Evolutionary conservation across 2,797 vertebrate genomes (phyloP).

Genomic region (Danio aesculapii): DNA sequence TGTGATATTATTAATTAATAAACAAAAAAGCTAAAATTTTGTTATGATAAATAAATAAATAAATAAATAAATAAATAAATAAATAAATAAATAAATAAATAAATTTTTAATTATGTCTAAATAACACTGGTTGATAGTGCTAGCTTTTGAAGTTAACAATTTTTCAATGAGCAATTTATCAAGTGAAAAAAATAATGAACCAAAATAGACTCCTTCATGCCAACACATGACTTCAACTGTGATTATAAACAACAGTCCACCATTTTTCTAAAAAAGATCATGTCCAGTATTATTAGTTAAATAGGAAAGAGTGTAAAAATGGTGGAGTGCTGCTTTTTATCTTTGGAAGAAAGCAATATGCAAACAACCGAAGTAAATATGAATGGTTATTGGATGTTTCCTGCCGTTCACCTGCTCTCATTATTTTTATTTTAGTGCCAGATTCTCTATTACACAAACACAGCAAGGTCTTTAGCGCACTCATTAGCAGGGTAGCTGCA

Average conservation of each 20-base stretch:
- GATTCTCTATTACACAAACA: constrained; percentile 15
- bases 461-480: constrained; percentile 16
- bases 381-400: constrained; percentile 13
- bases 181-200: neutral
- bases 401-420: neutral
- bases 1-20: too few relatives aligned
- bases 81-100: too few relatives aligned
- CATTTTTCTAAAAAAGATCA: constrained; percentile 23
- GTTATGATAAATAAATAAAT: too few relatives aligned
- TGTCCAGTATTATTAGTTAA: neutral
- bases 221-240: constrained; percentile 42
- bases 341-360: constrained; percentile 14
- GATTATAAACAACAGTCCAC: constrained; percentile 43
- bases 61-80: too few relatives aligned
- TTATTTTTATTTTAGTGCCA: constrained; percentile 11
- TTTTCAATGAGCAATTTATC: too few relatives aligned
- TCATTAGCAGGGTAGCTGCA: constrained; percentile 48
- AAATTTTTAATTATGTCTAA: too few relatives aligned
- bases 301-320: constrained; percentile 22
- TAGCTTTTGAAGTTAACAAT: too few relatives aligned
- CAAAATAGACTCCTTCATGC: constrained; percentile 7
- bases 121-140: too few relatives aligned
- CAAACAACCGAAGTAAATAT: constrained; percentile 22
- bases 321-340: constrained; percentile 37
- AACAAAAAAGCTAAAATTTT: too few relatives aligned